Conservation (phyloP, 2,113 vertebrate species). For the Xiphorhynchus elegans region DNA sequence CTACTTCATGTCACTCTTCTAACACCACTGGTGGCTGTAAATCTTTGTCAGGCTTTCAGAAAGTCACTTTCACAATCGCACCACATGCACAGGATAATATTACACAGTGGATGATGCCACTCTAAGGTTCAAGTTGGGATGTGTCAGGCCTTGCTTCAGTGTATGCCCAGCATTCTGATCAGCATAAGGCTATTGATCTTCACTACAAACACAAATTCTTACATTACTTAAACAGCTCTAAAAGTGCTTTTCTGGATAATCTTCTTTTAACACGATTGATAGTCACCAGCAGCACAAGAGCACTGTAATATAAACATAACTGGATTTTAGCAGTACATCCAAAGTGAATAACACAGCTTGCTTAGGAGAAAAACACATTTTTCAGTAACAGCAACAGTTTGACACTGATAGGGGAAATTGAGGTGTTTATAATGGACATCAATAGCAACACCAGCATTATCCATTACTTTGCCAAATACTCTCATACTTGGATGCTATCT, state of each 20-base stretch:
- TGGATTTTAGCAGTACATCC: background rate
- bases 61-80: background rate
- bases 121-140: background rate
- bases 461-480: background rate
- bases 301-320: background rate
- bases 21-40: background rate
- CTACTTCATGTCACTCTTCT: background rate
- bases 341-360: background rate
- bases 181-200: background rate
- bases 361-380: background rate
- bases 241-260: background rate
- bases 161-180: background rate
- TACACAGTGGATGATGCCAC: background rate
- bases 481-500: background rate
- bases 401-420: background rate
- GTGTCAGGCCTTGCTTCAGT: background rate
- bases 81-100: background rate
- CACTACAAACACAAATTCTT: background rate
- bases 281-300: background rate
- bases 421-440: background rate
- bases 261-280: background rate
- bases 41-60: background rate
- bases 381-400: background rate
- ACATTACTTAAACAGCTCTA: background rate
- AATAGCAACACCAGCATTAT: background rate